Conservation (phyloP, 2,797 vertebrate genomes). For the Thripadectes ignobilis region DNA sequence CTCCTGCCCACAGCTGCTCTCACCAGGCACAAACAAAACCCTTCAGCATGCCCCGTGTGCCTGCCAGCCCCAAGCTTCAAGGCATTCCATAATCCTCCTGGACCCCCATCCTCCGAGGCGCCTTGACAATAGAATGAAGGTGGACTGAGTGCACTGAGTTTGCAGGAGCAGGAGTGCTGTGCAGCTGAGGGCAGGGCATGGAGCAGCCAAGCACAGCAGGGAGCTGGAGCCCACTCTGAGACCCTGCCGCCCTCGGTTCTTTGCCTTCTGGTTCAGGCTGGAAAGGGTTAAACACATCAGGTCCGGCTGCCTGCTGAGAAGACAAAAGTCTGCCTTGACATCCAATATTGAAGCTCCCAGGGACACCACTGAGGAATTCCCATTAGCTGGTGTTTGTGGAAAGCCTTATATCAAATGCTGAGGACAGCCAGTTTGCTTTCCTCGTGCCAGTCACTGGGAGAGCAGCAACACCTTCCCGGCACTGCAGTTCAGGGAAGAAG, state of each 20-base stretch:
- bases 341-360: slow-evolving; percentile 67
- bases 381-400: slow-evolving; percentile 66
- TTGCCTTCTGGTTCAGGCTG: neutral
- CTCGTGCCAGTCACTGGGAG: neutral
- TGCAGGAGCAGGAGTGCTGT: neutral
- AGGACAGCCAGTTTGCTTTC: slow-evolving; percentile 8
- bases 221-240: neutral
- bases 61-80: neutral
- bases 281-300: slow-evolving; percentile 50
- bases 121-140: neutral
- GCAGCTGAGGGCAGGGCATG: neutral
- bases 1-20: slow-evolving; percentile 52
- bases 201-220: neutral
- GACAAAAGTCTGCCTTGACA: slow-evolving; percentile 63
- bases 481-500: neutral
- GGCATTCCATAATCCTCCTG: neutral
- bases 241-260: neutral
- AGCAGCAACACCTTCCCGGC: neutral
- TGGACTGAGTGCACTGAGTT: neutral
- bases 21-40: slow-evolving; percentile 37
- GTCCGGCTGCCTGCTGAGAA: slow-evolving; percentile 23
- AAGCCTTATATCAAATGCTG: slow-evolving; percentile 29
- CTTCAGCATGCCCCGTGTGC: neutral
- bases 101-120: neutral
- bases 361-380: slow-evolving; percentile 67